Evolutionary conservation across 2,888 invertebrate species (phyloP), one percentile per base, ranked within the genome.

Genomic region (Cynaeus angustus): DNA sequence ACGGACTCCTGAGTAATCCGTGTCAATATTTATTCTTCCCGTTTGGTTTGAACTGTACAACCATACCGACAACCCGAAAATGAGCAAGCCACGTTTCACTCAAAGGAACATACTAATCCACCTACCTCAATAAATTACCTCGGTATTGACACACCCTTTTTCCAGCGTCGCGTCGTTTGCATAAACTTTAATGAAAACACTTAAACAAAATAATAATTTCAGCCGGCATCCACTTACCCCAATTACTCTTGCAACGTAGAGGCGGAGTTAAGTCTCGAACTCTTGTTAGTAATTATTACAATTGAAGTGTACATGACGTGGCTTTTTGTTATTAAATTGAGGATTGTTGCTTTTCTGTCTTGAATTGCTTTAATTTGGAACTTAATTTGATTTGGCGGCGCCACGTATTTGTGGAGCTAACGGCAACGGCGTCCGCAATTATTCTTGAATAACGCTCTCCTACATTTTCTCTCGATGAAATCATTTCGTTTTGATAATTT

Each of bases 301-400:
- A 77, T 75, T 78, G 75, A 77, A 78, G 76, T 74, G 75, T 76
- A 74, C 77, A 77, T 76, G 77, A 75, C 74, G 76, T 73, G 75
- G 74, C 77, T 77, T 77, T 77, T 76, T 73, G 73, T 76, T 76
- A 78, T 78, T 77, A 78, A 78, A 77, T 78, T 78, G 72, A 62
- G 71, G 72, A 77, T 78, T 77, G 77, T 77, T 75, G 77, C 74
- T 74, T 77, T 78, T 75, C 76, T 70, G 70, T 67, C 73, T 71
- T 74, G 73, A 74, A 72, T 73, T 66, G 75, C 72, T 77, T 76
- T 76, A 76, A 77, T 78, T 77, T 72, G 69, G 45, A 61, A 71
- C 72, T 75, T 76, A 76, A 78, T 76, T 77, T 74, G 71, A 75
- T 75, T 75, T 75, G 70, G 46, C 68, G 74, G 74, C 75, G 73